These are phyloP conservation scores for Acinonyx jubatus DNA, from an alignment of 2,113 vertebrate genomes.

Conservation along the genomic window DNA sequence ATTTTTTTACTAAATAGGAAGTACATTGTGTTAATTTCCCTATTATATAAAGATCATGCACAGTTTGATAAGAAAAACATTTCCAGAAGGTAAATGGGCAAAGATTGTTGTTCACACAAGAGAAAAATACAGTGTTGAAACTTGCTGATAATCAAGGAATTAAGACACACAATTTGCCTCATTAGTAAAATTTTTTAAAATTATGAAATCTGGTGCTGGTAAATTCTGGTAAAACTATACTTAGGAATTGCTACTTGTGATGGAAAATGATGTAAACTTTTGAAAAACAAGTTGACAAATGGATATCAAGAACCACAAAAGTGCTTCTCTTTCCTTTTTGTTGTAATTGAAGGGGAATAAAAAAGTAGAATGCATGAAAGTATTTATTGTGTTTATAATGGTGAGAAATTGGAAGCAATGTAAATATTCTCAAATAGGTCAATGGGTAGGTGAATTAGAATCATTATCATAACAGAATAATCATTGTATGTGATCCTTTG, in stretches of 20 bases:
- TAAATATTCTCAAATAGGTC: not conserved
- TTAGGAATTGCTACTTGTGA: not conserved
- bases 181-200: not conserved
- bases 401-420: not conserved
- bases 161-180: not conserved
- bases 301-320: not conserved
- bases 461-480: not conserved
- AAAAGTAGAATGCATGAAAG: not conserved
- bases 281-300: not conserved
- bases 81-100: not conserved
- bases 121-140: not conserved
- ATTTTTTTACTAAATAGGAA: slow-evolving; percentile 11
- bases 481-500: not conserved
- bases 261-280: not conserved
- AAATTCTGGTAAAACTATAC: not conserved
- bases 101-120: not conserved
- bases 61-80: slow-evolving; percentile 1
- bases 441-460: not conserved
- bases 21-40: not conserved
- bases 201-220: not conserved
- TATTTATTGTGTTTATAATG: not conserved
- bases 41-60: not conserved
- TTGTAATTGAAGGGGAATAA: not conserved
- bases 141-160: not conserved
- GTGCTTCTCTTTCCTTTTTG: slow-evolving; percentile 22